Evolutionary conservation across 2,888 invertebrate genomes (phyloP), one percentile per base, ranked within the genome.

Genomic region (Tricholauxania praeusta): DNA sequence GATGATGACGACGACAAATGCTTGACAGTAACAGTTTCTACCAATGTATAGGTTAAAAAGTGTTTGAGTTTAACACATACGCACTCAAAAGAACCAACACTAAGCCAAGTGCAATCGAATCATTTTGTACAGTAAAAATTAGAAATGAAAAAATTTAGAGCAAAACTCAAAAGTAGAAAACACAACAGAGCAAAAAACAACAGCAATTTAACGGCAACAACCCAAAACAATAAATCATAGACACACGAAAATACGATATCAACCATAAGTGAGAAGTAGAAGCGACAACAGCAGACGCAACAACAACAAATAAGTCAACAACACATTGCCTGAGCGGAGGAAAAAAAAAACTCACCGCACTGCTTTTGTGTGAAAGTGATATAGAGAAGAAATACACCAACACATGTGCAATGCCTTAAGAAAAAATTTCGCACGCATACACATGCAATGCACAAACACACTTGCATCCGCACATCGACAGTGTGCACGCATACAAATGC

Each of bases 371-470:
- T 62, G 47, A 60, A 22, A 19, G 14, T 14, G 19, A 39, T 39
- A 39, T 39, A 39, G 39, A 39, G 39, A 39, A 7, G 2, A 39
- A 39, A 53, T 47, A 57, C 39, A 32, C 48, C n/a, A 28, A 71
- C 57, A 64, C 57, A 22, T 12, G 22, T 49, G 49, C 67, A 32
- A 57, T 71, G 71, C 7, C 10, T 39, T 47, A 60, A 22, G 22
- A 17, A 19, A 19, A 51, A 49, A 64, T 19, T 22, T 57, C 57
- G 19, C 39, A 55, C n/a, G 19, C 15, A 65, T 12, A 72, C 72
- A 64, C 39, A 49, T 51, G 22, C 62, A 52, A n/a, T n/a, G 53
- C 66, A 71, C 53, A 12, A 15, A 51, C 49, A 22, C 48, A 64
- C 19, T 10, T 15, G 15, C 65, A 48, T 6, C 15, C 12, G 3